Base-by-base conservation (phyloP, 2,797 vertebrate genomes). In the Muscicapa comitata region DNA sequence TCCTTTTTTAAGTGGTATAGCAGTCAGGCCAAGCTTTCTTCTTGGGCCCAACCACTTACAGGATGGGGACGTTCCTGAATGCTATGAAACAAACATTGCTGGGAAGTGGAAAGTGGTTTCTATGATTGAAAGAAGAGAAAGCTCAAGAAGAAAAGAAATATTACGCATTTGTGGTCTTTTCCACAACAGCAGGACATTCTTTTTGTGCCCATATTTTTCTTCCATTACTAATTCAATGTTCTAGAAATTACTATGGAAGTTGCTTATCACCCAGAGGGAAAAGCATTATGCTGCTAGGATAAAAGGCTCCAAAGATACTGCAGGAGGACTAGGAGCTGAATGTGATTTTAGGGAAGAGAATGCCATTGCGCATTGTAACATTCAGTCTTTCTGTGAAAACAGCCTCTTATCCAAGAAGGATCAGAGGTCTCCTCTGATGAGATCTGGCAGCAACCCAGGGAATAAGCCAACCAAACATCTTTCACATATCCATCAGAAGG, bases 351-450 rank as follows among this genome's bases (percentile, higher is more conserved):
- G 35, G 14, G 25, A 83, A 95, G n/a, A 66, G 26, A 68, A 61
- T 17, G 31, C 38, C 20, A 35, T n/a, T 0, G 0, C 4, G 4
- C 13, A 75, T 73, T 35, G 7, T 7, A 28, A 74, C 3, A 7
- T 37, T 48, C 57, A 37, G 9, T 16, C 11, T 43, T 78, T 38
- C 59, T 62, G 79, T 54, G 38, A 76, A 58, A 86, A 78, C 0
- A 73, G 31, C 16, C 29, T n/a, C 37, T 58, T 37, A 58, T 4
- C 16, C 12, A 3, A 72, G 31, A 42, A 68, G 13, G 26, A 73
- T 42, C 38, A 85, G 54, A 76, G n/a, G 4, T 66, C 51, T 66
- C 24, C 17, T 75, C 67, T 25, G 51, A 58, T 40, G 5, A n/a
- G 18, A 85, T 47, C 21, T 17, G 8, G 33, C 21, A 82, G 40